Conservation (phyloP, 2,113 vertebrate genomes). For the Urocynchramus pylzowi region DNA sequence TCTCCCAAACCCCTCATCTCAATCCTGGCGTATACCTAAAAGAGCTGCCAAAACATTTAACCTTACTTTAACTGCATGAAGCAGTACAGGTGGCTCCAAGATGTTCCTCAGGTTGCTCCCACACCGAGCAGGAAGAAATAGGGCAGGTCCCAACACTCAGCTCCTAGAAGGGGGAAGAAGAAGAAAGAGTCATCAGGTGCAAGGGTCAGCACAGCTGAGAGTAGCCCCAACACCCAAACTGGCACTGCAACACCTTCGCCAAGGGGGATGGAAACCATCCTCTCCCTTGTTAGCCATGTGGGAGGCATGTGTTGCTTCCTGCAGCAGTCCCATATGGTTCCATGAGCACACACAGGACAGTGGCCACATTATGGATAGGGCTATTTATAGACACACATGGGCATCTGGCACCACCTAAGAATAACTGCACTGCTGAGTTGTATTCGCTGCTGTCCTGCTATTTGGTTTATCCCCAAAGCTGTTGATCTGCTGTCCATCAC, state of each 20-base stretch:
- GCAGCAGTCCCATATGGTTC: neutral
- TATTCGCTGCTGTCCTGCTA: neutral
- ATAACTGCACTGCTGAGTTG: neutral
- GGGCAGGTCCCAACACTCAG: neutral
- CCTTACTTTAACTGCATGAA: conserved; percentile 71
- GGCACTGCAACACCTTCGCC: neutral
- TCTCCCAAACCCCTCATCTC: neutral
- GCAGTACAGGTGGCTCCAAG: conserved; percentile 47
- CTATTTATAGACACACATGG: neutral
- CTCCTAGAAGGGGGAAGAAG: conserved; percentile 3
- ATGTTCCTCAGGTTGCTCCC: neutral
- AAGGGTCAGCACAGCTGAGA: neutral
- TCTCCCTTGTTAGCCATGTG: neutral
- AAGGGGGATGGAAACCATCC: neutral
- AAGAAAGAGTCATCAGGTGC: neutral
- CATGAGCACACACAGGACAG: neutral
- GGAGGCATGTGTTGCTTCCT: neutral
- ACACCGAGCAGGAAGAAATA: neutral
- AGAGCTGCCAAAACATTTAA: neutral
- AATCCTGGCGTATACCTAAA: neutral
- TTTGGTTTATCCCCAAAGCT: neutral
- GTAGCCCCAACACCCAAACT: neutral
- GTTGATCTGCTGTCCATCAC: neutral
- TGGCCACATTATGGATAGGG: neutral
- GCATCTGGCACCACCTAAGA: neutral